Conservation (phyloP, 1,140 invertebrate genomes). For the Lordiphosa clarofinis region DNA sequence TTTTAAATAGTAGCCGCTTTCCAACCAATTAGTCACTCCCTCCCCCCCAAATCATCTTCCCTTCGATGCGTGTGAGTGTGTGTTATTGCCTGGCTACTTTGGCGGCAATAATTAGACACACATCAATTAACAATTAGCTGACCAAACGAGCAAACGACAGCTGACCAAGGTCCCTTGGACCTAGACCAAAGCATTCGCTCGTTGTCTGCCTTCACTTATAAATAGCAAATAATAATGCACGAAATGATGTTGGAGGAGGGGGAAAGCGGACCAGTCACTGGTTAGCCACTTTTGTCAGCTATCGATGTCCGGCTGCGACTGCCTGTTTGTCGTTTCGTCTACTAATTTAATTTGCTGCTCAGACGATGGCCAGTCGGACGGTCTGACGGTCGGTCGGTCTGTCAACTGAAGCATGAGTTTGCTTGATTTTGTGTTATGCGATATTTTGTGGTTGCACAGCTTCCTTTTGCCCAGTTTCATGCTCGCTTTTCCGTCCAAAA, state of each 20-base stretch:
- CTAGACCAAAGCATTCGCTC: constrained; percentile 9
- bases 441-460: constrained; percentile 44
- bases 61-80: too few relatives aligned
- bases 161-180: constrained; percentile 43
- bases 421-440: constrained; percentile 70
- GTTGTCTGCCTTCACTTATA: constrained; percentile 43
- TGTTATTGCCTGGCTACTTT: constrained; percentile 72
- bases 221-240: constrained; percentile 54
- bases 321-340: constrained; percentile 27
- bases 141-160: constrained; percentile 33
- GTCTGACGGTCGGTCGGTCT: constrained; percentile 14
- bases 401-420: constrained; percentile 60
- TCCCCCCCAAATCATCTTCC: too few relatives aligned
- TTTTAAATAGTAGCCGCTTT: too few relatives aligned
- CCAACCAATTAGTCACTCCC: too few relatives aligned
- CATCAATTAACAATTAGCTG: constrained; percentile 74
- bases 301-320: constrained; percentile 46
- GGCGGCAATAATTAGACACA: constrained; percentile 69
- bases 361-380: constrained; percentile 2
- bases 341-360: constrained; percentile 67
- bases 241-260: not conserved
- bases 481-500: constrained; percentile 42
- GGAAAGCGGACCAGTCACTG: constrained; percentile 16
- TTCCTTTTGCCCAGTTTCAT: constrained; percentile 15
- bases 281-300: constrained; percentile 66